These are phyloP conservation scores for Stomorhina lunata DNA, from an alignment of 2,888 invertebrate genomes.

Conservation along the genomic window DNA sequence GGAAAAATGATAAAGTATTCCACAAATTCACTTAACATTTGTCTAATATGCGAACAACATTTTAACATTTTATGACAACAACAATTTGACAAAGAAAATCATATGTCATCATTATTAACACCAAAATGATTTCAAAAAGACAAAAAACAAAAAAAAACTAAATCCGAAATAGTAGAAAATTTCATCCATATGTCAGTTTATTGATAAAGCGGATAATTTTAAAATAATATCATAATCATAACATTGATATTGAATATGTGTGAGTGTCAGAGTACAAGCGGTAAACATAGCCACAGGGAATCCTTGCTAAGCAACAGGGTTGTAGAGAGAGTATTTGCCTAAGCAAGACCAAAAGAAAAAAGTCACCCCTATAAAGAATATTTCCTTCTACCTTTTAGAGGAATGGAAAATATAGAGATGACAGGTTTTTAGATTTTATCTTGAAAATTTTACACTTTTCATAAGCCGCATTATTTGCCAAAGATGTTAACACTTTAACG, in stretches of 20 bases:
- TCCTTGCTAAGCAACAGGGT: constrained; percentile 48
- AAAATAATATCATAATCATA: constrained; percentile 79
- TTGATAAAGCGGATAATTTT: constrained; percentile 77
- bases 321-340: constrained; percentile 11
- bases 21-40: constrained; percentile 75
- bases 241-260: constrained; percentile 53
- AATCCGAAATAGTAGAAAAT: constrained; percentile 57
- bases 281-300: constrained; percentile 19
- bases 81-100: constrained; percentile 77
- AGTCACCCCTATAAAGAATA: constrained; percentile 38
- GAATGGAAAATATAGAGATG: constrained; percentile 13
- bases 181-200: constrained; percentile 76
- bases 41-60: constrained; percentile 50
- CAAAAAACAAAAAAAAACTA: constrained; percentile 25
- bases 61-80: constrained; percentile 64
- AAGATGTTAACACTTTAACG: constrained; percentile 66
- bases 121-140: constrained; percentile 78
- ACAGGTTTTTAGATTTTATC: constrained; percentile 42
- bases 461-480: constrained; percentile 66
- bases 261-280: not conserved
- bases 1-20: constrained; percentile 71
- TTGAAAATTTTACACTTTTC: constrained; percentile 64
- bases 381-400: not conserved
- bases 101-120: constrained; percentile 80
- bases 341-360: not conserved